A percentile compares a stretch with the other conserved stretches of the same genome.
Conservation (phyloP, 1,140 invertebrate species). For the Pseudomyrmex flavicornis region DNA sequence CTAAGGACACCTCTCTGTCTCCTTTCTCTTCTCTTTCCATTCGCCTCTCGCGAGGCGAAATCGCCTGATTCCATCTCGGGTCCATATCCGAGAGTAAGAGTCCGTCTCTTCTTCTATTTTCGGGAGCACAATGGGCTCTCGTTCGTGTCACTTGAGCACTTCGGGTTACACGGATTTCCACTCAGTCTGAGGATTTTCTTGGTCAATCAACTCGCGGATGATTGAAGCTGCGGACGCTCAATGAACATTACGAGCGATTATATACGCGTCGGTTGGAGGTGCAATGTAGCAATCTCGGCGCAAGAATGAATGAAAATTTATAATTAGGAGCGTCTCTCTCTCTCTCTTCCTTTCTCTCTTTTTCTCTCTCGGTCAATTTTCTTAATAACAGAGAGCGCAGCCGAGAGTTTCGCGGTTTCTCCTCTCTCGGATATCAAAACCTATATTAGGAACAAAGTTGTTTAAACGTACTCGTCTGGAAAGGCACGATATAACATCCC, state of each 20-base stretch:
- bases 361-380: neutral
- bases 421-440: neutral
- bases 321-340: neutral
- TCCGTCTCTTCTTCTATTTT: conserved; percentile 29
- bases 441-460: neutral
- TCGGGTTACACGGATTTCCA: neutral
- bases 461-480: neutral
- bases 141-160: neutral
- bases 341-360: no score
- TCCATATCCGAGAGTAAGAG: conserved; percentile 17
- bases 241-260: neutral
- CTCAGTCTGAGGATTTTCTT: no score
- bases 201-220: neutral
- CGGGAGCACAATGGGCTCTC: conserved; percentile 19
- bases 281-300: neutral
- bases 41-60: conserved; percentile 16
- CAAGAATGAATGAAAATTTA: neutral
- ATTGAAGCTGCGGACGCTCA: neutral
- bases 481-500: neutral
- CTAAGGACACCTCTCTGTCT: neutral
- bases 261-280: neutral
- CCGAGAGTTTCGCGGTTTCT: neutral
- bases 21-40: no score
- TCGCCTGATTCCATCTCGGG: conserved; percentile 35
- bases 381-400: neutral